Base-by-base conservation (phyloP, 2,888 invertebrate genomes). In the Deilephila elpenor region DNA sequence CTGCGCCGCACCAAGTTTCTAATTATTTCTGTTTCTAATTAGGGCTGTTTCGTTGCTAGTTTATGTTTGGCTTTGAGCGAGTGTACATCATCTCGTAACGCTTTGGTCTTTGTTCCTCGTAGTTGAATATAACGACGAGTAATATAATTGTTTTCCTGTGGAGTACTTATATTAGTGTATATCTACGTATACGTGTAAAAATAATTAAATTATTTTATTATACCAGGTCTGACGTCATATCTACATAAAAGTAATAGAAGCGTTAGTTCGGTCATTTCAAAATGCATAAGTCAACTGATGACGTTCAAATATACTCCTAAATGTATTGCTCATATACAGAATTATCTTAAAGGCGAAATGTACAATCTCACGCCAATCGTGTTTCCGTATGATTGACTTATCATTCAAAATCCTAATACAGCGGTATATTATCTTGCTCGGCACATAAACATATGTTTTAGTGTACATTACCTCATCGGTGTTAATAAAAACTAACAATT, bases 391-490 rank as follows among this genome's bases (percentile, higher is more conserved):
- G 59, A 59, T 59, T 59, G 59, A 32, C 20, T 59, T 32, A 71
- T 71, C 37, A 37, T 8, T 64, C 11, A 37, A 67, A 67, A 51
- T 51, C 44, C 44, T 64, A 11, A 67, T 44, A 44, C 14, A 14
- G 14, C 14, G 44, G 7, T n/a, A 64, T 44, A 17, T 67, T 67
- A 67, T 67, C 25, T 14, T 44, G n/a, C 11, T 25, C 20, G 8
- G 20, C 44, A 25, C 70, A n/a, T 75, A 71, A 74, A 60, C 64
- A 71, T 53, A 67, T 60, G 61, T 74, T 72, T 70, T 67, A 44
- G 56, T 67, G n/a, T 32, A 62, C 64, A 80, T 82, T 83, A 75
- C 75, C 76, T 78, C 79, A 75, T 76, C 72, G 74, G 75, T 74
- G 71, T 71, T 72, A 71, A 71, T 78, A 81, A 79, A 81, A 78